Conservation (phyloP, 1,140 invertebrate species). For the Oryctes rhinoceros region DNA sequence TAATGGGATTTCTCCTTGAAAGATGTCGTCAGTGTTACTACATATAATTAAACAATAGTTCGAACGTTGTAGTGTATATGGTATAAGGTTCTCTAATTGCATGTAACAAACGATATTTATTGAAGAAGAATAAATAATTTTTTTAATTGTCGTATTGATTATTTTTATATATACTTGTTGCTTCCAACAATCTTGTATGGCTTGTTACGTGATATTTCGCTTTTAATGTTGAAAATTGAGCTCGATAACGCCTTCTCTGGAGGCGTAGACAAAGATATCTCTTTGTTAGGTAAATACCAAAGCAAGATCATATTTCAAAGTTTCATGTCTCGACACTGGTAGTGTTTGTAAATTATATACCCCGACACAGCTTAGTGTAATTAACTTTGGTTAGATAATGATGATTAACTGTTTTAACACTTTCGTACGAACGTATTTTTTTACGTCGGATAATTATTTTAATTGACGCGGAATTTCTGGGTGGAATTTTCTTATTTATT, state of each 20-base stretch:
- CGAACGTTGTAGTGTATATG: too few species aligned
- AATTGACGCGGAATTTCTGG: too few species aligned
- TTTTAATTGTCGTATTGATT: not conserved
- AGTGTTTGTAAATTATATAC: not conserved
- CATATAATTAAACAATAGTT: too few species aligned
- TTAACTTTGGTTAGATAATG: not conserved
- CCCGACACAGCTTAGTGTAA: not conserved
- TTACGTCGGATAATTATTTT: too few species aligned
- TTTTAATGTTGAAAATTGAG: not conserved
- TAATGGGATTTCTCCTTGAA: too few species aligned
- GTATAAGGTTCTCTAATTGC: not conserved
- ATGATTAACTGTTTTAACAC: not conserved
- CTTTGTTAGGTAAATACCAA: constrained; percentile 3
- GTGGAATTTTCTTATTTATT: too few species aligned
- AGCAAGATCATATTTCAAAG: constrained; percentile 1
- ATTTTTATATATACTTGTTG: not conserved
- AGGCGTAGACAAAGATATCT: not conserved
- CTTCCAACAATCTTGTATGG: not conserved
- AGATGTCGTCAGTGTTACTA: too few species aligned
- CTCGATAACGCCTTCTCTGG: not conserved
- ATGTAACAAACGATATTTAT: not conserved
- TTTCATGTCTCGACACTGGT: not conserved
- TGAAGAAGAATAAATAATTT: not conserved
- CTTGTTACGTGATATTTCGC: not conserved
- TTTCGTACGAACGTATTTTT: too few species aligned